phyloP scores from a whole-genome alignment of 1,140 invertebrate species.

The Drosophila carrolli region DNA sequence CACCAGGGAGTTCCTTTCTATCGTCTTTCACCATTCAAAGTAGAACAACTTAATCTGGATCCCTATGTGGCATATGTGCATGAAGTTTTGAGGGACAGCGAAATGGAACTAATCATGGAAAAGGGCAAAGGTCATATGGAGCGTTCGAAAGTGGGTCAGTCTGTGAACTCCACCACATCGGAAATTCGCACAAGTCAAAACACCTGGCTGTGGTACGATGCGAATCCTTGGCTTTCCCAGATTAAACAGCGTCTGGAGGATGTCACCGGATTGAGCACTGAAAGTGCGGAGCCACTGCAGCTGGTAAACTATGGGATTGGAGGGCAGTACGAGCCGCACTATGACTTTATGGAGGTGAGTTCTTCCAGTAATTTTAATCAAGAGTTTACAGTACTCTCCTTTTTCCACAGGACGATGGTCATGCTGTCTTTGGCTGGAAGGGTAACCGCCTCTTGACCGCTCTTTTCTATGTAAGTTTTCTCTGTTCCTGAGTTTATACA shows the following conservation, averaged over 20 bases:
- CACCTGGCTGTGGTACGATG: constrained; percentile 95
- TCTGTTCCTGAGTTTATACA: not conserved
- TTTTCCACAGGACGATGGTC: not conserved
- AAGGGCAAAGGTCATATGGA: constrained; percentile 91
- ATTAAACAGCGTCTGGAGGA: constrained; percentile 86
- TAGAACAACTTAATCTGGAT: constrained; percentile 93
- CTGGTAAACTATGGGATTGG: constrained; percentile 90
- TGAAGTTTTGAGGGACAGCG: constrained; percentile 86
- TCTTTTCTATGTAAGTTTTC: constrained; percentile 56
- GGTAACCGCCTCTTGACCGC: constrained; percentile 75
- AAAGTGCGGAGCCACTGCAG: constrained; percentile 89
- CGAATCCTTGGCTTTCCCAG: constrained; percentile 88
- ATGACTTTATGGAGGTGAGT: constrained; percentile 89
- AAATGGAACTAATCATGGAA: constrained; percentile 92
- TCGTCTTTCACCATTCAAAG: constrained; percentile 93
- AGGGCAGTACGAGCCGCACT: constrained; percentile 91
- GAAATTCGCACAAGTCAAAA: constrained; percentile 97
- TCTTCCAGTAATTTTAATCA: not conserved
- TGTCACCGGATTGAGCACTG: constrained; percentile 93
- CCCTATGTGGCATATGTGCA: constrained; percentile 95
- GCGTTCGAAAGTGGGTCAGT: constrained; percentile 89
- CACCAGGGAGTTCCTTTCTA: constrained; percentile 90
- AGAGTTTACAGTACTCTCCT: not conserved
- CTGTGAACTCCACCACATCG: constrained; percentile 86
- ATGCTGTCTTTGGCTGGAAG: constrained; percentile 76